A percentile compares a stretch with the other conserved stretches of the same genome.
Conservation (phyloP, 2,797 vertebrate species). For the Fistularia tabacaria region DNA sequence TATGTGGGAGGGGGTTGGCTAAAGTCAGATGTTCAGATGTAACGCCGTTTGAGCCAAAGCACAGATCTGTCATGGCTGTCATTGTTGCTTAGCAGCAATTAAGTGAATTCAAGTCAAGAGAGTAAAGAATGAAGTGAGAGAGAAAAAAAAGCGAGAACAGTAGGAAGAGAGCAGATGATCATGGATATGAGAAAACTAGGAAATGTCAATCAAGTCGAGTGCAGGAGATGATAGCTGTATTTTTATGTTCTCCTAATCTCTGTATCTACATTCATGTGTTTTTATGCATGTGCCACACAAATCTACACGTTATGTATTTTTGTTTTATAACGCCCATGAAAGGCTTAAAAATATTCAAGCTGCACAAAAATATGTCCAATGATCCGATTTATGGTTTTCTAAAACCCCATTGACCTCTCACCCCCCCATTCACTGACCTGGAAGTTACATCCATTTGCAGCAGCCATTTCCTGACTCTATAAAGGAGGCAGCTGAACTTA, state of each 20-base stretch:
- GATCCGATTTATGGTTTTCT: constrained; percentile 52
- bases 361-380: constrained; percentile 21
- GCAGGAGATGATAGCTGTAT: background rate
- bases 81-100: constrained; percentile 64
- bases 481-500: constrained; percentile 64
- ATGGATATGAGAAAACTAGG: constrained; percentile 12
- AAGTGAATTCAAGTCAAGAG: constrained; percentile 37
- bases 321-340: constrained; percentile 7
- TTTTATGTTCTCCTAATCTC: constrained; percentile 3
- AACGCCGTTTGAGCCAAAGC: constrained; percentile 55
- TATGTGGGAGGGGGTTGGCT: constrained; percentile 47
- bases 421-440: constrained; percentile 67
- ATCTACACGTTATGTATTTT: constrained; percentile 6
- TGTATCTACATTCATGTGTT: background rate
- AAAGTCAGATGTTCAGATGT: constrained; percentile 69
- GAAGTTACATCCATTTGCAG: constrained; percentile 69
- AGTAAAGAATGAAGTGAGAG: constrained; percentile 24
- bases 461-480: constrained; percentile 68
- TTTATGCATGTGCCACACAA: constrained; percentile 14
- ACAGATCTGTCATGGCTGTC: constrained; percentile 65
- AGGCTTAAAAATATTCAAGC: constrained; percentile 8
- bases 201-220: constrained; percentile 8
- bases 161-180: constrained; percentile 19
- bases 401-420: constrained; percentile 60
- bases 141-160: constrained; percentile 21